phyloP scores from a whole-genome alignment of 2,797 vertebrate species.

The Pseudotriccus pelzelni region DNA sequence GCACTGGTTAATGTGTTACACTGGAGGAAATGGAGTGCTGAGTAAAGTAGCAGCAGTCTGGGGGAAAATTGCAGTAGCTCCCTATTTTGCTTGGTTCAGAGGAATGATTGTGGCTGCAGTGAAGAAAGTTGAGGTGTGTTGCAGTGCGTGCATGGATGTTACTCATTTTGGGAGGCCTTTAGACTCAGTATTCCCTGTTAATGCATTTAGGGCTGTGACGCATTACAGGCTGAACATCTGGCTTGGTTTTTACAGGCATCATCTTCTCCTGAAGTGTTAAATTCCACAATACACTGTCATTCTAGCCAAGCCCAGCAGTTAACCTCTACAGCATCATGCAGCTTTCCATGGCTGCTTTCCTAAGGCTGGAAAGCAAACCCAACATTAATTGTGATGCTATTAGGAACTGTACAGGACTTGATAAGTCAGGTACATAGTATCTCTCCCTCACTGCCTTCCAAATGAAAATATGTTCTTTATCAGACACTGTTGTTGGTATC shows the following conservation, averaged over 20 bases:
- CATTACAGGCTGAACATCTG: not conserved
- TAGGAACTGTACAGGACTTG: not conserved
- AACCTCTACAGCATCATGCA: not conserved
- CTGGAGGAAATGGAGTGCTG: not conserved
- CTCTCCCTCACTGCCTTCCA: not conserved
- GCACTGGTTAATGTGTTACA: not conserved
- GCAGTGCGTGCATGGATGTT: not conserved
- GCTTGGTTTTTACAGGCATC: slow-evolving; percentile 12
- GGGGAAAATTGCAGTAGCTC: not conserved
- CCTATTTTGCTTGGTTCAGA: not conserved
- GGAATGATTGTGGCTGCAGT: not conserved
- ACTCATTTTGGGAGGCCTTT: not conserved
- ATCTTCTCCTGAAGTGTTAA: slow-evolving; percentile 36
- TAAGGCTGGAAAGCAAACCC: not conserved
- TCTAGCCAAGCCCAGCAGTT: not conserved
- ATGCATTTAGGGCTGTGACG: not conserved
- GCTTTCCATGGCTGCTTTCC: not conserved
- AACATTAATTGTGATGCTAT: not conserved
- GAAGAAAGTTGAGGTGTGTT: not conserved
- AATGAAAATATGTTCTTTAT: not conserved
- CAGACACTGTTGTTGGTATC: not conserved
- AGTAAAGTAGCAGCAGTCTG: not conserved
- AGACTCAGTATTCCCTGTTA: not conserved
- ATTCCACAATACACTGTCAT: slow-evolving; percentile 16
- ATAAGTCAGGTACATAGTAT: not conserved